Percentiles rank a stretch among this genome's conserved stretches.
phyloP scores from a whole-genome alignment of 2,797 vertebrate species.

The Anas bernieri region DNA sequence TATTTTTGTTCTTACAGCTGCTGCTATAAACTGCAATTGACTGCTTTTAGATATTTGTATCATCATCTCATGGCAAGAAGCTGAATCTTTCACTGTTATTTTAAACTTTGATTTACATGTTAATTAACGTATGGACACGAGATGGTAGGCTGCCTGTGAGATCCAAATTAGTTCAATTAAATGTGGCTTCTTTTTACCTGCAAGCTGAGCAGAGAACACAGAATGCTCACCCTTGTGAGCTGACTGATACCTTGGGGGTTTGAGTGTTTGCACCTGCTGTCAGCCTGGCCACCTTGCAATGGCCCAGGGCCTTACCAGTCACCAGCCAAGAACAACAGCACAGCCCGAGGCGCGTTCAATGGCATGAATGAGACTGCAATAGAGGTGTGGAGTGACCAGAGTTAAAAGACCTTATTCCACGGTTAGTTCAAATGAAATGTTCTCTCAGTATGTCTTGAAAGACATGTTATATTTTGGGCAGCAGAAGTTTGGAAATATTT shows the following conservation, averaged over 20 bases:
- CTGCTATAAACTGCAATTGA: background rate
- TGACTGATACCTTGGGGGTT: background rate
- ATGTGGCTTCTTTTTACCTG: background rate
- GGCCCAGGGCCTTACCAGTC: background rate
- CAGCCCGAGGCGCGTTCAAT: background rate
- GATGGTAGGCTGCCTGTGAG: background rate
- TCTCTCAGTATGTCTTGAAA: background rate
- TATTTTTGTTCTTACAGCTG: background rate
- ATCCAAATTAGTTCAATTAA: background rate
- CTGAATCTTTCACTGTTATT: background rate
- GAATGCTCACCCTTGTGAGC: background rate
- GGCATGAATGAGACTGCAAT: rapidly evolving
- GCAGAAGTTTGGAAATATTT: background rate
- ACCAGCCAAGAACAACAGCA: background rate
- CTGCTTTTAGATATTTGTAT: background rate
- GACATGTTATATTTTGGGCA: background rate
- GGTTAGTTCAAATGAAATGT: background rate
- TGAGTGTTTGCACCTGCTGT: background rate
- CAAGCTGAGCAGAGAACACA: background rate
- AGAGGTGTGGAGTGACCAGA: background rate
- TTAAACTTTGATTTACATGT: background rate
- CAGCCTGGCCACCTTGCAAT: background rate
- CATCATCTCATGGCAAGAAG: background rate
- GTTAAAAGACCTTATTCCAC: background rate
- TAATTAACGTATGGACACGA: background rate